Base-by-base conservation (phyloP, 2,113 vertebrate species). In the Myotis davidii region DNA sequence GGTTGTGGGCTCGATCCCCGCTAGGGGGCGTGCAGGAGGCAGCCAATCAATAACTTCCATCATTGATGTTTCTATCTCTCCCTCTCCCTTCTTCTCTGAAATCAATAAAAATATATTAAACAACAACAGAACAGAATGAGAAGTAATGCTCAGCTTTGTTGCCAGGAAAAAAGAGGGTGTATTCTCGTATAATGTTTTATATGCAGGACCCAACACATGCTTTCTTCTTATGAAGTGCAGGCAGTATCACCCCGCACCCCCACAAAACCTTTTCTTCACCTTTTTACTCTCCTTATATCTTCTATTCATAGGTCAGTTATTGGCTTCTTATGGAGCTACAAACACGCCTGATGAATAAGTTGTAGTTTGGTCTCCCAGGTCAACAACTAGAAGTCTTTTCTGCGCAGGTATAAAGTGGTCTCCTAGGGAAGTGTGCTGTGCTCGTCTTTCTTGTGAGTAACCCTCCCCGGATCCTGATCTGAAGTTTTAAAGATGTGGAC, bases 111-210 rank as follows among this genome's bases (percentile, higher is more conserved):
- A 59, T 59, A 59, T 59, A 59, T 59, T 59, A 3, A 59, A 59
- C 23, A 59, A 42, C 39, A 54, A 54, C 7, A 56, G 23, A 10
- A 29, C 23, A 64, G 34, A 87, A 88, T 52, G 82, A 84, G 73
- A 91, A 87, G 70, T 50, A 77, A 89, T 37, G 20, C 61, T 70
- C 16, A 90, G n/a, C 11, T 85, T 76, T 91, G 82, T 18, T 88
- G 10, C 29, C 13, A 74, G 39, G 45, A 20, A 74, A 69, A 54
- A 85, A 67, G 9, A 91, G 29, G 29, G 8, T 50, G 0, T 50
- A 16, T 67, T 85, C 23, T 69, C 27, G 18, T 12, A 27, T 54
- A 32, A 50, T 11, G 2, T 78, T 95, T 88, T 29, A 79, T 29
- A 77, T 50, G 72, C 23, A 39, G n/a, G n/a, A 45, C 45, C 13